Conservation (phyloP, 2,888 invertebrate genomes). For the Peribatodes rhomboidaria region DNA sequence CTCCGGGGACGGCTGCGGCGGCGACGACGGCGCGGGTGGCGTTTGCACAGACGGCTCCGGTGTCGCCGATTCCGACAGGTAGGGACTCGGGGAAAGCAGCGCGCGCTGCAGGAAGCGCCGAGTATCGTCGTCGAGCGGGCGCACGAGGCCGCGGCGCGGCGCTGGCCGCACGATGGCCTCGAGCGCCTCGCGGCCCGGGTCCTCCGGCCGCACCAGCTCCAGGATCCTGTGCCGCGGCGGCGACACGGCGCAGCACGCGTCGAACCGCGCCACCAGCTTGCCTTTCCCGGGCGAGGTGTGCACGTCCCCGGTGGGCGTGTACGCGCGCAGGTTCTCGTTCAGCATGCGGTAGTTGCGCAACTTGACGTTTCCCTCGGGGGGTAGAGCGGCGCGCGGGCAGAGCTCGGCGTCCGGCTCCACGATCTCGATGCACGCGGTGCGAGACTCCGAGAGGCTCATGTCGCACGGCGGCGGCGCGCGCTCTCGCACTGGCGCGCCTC, state of each 20-base stretch:
- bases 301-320: constrained; percentile 74
- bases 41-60: constrained; percentile 56
- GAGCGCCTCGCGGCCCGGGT: constrained; percentile 74
- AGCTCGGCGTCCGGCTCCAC: constrained; percentile 67
- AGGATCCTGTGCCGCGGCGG: constrained; percentile 76
- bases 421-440: constrained; percentile 64
- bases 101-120: constrained; percentile 75
- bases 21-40: constrained; percentile 19
- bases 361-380: constrained; percentile 76
- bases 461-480: constrained; percentile 66
- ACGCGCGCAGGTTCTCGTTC: constrained; percentile 72
- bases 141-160: constrained; percentile 71
- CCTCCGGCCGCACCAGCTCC: constrained; percentile 74
- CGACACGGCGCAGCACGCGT: constrained; percentile 68
- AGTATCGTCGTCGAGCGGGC: constrained; percentile 78
- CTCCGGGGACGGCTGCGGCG: constrained; percentile 22
- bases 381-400: constrained; percentile 63
- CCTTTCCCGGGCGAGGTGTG: constrained; percentile 71
- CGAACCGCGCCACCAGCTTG: constrained; percentile 73
- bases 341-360: constrained; percentile 72
- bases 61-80: constrained; percentile 56
- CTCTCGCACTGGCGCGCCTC: constrained; percentile 47
- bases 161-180: constrained; percentile 78
- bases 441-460: constrained; percentile 56
- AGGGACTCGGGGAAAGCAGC: constrained; percentile 70